Evolutionary conservation across 2,797 vertebrate species (phyloP).

Genomic region (Ctenopoma multispine): DNA sequence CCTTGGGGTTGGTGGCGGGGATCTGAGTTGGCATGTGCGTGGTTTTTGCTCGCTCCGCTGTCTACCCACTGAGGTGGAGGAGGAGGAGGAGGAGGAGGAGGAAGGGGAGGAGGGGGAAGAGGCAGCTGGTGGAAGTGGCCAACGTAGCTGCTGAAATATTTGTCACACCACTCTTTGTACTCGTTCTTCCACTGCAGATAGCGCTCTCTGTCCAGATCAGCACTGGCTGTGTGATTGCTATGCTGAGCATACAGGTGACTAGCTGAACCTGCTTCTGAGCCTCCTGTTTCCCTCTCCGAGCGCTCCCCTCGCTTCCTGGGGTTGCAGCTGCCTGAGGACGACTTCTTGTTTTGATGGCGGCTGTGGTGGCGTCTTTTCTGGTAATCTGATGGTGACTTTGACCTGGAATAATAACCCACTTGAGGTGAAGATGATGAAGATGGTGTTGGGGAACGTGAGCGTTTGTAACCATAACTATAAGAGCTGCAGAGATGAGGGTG

Average conservation of each 20-base stretch:
- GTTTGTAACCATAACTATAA: conserved; percentile 90
- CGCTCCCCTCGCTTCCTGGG: conserved; percentile 28
- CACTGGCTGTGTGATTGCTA: conserved; percentile 43
- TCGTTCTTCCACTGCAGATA: conserved; percentile 93
- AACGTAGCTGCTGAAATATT: conserved; percentile 90
- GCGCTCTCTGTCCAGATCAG: conserved; percentile 86
- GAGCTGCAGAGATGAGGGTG: conserved; percentile 87
- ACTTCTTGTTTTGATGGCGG: conserved; percentile 78
- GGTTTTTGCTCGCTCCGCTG: conserved; percentile 27
- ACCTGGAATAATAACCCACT: conserved; percentile 83
- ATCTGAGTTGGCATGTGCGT: conserved; percentile 63
- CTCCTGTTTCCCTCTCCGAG: conserved; percentile 42
- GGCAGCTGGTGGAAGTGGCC: conserved; percentile 85
- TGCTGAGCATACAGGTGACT: conserved; percentile 61
- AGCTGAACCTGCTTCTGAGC: conserved; percentile 49
- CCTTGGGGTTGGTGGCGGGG: conserved; percentile 73
- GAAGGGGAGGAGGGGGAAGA: conserved; percentile 76
- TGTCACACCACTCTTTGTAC: conserved; percentile 96
- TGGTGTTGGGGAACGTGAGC: conserved; percentile 90
- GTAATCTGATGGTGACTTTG: conserved; percentile 86
- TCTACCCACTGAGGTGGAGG: conserved; percentile 73
- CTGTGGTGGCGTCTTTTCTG: conserved; percentile 78
- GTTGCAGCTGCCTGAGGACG: conserved; percentile 73
- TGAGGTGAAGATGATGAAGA: conserved; percentile 83
- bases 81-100: conserved; percentile 58